Conservation (phyloP, 2,113 vertebrate genomes). For the Solea solea region DNA sequence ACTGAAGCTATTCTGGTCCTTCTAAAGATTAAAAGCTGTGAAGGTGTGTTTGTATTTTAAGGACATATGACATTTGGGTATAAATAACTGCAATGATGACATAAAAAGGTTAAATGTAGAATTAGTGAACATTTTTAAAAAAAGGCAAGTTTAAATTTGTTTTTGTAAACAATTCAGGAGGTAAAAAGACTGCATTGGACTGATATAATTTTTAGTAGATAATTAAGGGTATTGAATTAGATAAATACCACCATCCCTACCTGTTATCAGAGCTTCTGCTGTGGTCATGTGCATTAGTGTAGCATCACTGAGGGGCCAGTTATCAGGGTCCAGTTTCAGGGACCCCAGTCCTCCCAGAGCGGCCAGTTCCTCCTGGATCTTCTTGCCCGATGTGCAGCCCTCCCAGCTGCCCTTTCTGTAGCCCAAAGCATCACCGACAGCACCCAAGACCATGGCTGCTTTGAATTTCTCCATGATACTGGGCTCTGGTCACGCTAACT, state of each 20-base stretch:
- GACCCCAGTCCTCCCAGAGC: constrained; percentile 85
- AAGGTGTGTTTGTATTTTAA: background rate
- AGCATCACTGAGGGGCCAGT: constrained; percentile 93
- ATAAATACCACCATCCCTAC: constrained; percentile 67
- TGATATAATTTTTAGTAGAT: too few relatives aligned
- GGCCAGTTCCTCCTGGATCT: constrained; percentile 88
- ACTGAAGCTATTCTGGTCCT: constrained; percentile 50
- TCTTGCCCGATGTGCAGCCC: constrained; percentile 81
- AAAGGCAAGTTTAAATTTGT: too few relatives aligned
- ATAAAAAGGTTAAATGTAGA: too few relatives aligned
- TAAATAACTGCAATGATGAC: too few relatives aligned
- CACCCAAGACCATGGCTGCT: constrained; percentile 89
- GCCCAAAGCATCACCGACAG: constrained; percentile 90
- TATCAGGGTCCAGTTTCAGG: constrained; percentile 85
- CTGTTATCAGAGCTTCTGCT: constrained; percentile 91
- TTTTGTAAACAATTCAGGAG: too few relatives aligned
- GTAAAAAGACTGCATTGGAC: too few relatives aligned
- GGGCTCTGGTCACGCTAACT: background rate
- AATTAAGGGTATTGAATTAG: too few relatives aligned
- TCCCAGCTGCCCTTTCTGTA: constrained; percentile 86
- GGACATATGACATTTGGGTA: background rate
- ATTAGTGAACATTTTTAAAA: too few relatives aligned
- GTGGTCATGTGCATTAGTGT: constrained; percentile 94
- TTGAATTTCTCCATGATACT: constrained; percentile 92
- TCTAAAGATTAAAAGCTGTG: constrained; percentile 17